Percentiles rank a stretch among this genome's conserved stretches.
These are phyloP conservation scores for Coreoperca whiteheadi DNA, from an alignment of 2,113 vertebrate genomes.

Conservation along the genomic window DNA sequence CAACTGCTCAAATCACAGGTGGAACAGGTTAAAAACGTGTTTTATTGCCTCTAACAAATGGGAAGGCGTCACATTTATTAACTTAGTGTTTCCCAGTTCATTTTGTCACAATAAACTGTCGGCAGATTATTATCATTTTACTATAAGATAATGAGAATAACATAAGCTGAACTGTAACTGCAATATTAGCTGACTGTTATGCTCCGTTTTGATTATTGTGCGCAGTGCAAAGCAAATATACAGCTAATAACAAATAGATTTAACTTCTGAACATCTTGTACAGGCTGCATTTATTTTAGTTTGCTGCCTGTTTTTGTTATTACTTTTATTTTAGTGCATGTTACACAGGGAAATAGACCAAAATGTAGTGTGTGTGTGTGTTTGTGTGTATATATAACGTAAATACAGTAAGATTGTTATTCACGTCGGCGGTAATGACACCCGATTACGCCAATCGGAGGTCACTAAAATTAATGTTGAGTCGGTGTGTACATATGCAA, in stretches of 20 bases:
- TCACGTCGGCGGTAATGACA: no score
- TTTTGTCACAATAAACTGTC: neutral
- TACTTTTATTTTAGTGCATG: neutral
- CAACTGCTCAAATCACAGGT: slow-evolving; percentile 33
- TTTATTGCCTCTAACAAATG: slow-evolving; percentile 19
- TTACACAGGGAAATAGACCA: neutral
- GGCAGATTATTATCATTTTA: slow-evolving; percentile 27
- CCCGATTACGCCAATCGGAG: no score
- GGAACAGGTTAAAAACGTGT: slow-evolving; percentile 38
- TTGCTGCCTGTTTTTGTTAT: neutral
- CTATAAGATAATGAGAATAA: slow-evolving; percentile 35
- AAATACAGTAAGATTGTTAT: no score
- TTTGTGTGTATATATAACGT: neutral
- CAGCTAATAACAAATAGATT: slow-evolving; percentile 12
- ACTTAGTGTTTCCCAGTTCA: slow-evolving; percentile 5
- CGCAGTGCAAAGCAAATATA: neutral
- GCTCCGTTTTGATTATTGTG: slow-evolving; percentile 8
- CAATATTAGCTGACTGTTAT: neutral
- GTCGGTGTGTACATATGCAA: no score
- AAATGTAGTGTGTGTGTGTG: neutral
- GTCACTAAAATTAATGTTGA: no score
- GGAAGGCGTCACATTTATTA: neutral
- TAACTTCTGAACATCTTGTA: neutral
- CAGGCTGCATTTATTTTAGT: neutral
- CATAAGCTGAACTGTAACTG: slow-evolving; percentile 6